Evolutionary conservation across 2,888 invertebrate species (phyloP).

Genomic region (Leucozona laternaria): DNA sequence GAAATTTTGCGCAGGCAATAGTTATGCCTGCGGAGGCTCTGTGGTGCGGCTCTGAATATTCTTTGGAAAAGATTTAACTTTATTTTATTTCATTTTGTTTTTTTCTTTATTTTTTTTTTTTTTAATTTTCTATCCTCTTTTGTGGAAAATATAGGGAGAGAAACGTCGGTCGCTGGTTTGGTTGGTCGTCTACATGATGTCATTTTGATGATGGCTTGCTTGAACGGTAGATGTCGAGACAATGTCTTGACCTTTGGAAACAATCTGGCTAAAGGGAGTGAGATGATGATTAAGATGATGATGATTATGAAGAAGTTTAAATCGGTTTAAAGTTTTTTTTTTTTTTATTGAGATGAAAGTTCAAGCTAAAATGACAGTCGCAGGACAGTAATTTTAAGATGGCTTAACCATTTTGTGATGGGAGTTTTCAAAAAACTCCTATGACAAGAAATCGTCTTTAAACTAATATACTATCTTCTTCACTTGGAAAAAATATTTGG

Average conservation of each 20-base stretch:
- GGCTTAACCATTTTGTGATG: conserved; percentile 8
- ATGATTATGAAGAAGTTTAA: conserved; percentile 13
- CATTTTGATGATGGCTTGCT: conserved; percentile 57
- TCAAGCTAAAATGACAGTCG: conserved; percentile 30
- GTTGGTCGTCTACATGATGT: conserved; percentile 54
- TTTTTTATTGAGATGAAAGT: conserved; percentile 41
- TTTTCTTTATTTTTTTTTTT: conserved; percentile 29
- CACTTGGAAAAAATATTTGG: not conserved
- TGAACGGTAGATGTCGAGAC: conserved; percentile 58
- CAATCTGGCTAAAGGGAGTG: conserved; percentile 34
- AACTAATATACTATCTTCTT: not conserved
- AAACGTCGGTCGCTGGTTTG: not conserved
- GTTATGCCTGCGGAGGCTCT: conserved; percentile 42
- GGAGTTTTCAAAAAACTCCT: not conserved
- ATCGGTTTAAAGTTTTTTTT: conserved; percentile 42
- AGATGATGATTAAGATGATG: conserved; percentile 7
- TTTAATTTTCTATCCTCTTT: conserved; percentile 33
- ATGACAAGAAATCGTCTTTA: not conserved
- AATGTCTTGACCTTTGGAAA: conserved; percentile 64
- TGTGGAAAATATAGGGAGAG: not conserved
- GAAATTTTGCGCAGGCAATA: conserved; percentile 45
- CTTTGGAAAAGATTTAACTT: conserved; percentile 24
- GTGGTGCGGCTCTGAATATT: conserved; percentile 49
- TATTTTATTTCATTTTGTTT: conserved; percentile 1
- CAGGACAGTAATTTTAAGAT: conserved; percentile 33